Percentiles rank a stretch among this genome's conserved stretches.
phyloP scores from a whole-genome alignment of 2,888 invertebrate species.

The Galerucella nymphaeae region DNA sequence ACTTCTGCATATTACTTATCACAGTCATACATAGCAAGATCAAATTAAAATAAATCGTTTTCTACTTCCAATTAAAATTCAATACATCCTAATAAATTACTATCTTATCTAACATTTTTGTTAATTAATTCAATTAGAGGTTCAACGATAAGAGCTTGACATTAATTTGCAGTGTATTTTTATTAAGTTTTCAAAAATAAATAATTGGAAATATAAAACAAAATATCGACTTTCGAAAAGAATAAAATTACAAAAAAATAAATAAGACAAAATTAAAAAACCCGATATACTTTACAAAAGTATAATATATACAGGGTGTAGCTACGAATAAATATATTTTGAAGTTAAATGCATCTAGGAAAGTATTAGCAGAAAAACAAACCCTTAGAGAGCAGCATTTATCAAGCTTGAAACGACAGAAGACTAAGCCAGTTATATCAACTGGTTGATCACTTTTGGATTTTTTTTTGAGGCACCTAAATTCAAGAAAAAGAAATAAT shows the following conservation, averaged over 20 bases:
- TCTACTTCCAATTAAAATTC: conserved; percentile 1
- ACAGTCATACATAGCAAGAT: conserved; percentile 61
- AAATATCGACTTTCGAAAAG: not conserved
- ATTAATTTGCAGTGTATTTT: no score
- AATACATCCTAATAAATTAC: not conserved
- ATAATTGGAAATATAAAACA: not conserved
- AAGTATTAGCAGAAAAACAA: no score
- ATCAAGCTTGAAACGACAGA: no score
- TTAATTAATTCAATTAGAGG: not conserved
- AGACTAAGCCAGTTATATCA: no score
- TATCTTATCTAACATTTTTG: not conserved
- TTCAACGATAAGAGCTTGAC: no score
- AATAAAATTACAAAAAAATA: conserved; percentile 3
- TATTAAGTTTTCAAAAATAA: not conserved
- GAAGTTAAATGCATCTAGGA: no score
- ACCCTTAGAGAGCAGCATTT: no score
- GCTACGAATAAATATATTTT: no score
- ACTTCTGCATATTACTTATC: conserved; percentile 51
- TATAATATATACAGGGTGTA: not conserved
- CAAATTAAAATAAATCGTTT: conserved; percentile 12
- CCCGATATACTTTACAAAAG: not conserved
- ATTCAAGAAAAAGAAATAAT: no score
- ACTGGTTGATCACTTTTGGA: no score
- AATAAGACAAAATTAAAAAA: not conserved
- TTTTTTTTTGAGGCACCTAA: no score